Conservation (phyloP, 2,797 vertebrate genomes). For the Tamandua tetradactyla region DNA sequence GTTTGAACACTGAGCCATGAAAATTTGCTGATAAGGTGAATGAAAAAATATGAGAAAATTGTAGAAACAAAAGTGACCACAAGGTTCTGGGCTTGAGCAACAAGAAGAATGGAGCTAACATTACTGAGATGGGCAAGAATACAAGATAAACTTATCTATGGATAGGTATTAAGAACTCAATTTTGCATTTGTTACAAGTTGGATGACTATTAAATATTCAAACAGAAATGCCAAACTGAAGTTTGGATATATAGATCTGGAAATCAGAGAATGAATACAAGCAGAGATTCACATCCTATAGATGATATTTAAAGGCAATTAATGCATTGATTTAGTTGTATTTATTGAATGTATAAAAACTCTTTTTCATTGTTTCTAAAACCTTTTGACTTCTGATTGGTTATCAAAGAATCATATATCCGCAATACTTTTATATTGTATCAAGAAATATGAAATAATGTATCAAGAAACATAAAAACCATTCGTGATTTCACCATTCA, state of each 20-base stretch:
- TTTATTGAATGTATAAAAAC: neutral
- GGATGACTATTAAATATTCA: neutral
- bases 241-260: neutral
- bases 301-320: neutral
- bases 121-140: neutral
- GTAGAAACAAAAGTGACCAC: neutral
- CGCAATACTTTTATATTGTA: neutral
- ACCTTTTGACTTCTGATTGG: neutral
- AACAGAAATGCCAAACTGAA: neutral
- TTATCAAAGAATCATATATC: neutral
- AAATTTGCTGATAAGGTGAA: neutral
- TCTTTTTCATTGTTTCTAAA: slow-evolving; percentile 2
- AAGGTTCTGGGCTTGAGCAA: neutral
- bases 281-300: neutral
- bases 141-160: neutral
- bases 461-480: neutral
- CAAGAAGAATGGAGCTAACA: neutral
- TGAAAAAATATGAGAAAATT: neutral
- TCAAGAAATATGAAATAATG: neutral
- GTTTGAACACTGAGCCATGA: neutral
- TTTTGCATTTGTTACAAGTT: neutral
- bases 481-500: neutral
- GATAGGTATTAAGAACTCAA: no score
- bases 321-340: neutral
- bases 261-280: neutral